Base-by-base conservation (phyloP, 2,113 vertebrate species). In the Campylorhamphus procurvoides region DNA sequence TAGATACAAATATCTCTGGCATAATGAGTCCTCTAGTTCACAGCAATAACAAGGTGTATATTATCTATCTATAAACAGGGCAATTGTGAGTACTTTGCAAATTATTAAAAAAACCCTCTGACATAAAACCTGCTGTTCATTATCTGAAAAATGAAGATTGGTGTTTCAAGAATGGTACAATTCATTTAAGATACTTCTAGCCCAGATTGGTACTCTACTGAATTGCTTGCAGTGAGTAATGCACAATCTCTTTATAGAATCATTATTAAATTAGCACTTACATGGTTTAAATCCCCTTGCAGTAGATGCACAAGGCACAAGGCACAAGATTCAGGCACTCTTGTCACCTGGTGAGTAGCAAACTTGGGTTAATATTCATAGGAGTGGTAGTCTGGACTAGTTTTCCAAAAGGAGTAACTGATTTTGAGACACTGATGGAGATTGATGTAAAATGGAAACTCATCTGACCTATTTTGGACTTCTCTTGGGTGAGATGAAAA, bases 221-320 rank as follows among this genome's bases (percentile, higher is more conserved):
- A 82, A 79, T 87, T 80, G 12, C 71, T 94, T 75, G 49, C 53
- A 81, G 59, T 89, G 66, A 82, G 62, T 85, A 91, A 89, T 94
- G 44, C 16, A 76, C 9, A 33, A 76, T 84, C 69, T 93, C 73
- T 91, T 96, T 89, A 94, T 84, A 78, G 62, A 53, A 56, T 84
- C 81, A 46, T 87, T 85, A 91, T 76, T 96, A 79, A 87, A 82
- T 81, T 80, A 56, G 31, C 35, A 64, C 24, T 96, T 79, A 42
- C 71, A 67, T 66, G 33, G 23, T 68, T 94, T 87, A 87, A 87
- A 85, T 42, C 53, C 35, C 78, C 49, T 91, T 75, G 28, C 58
- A 75, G 49, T 29, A 56, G 53, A 83, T 76, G 73, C 66, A 46
- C 44, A 58, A 69, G 53, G 63, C 40, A 40, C 40, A 40, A 40